Base-by-base conservation (phyloP, 2,888 invertebrate genomes). In the Melieria picta region DNA sequence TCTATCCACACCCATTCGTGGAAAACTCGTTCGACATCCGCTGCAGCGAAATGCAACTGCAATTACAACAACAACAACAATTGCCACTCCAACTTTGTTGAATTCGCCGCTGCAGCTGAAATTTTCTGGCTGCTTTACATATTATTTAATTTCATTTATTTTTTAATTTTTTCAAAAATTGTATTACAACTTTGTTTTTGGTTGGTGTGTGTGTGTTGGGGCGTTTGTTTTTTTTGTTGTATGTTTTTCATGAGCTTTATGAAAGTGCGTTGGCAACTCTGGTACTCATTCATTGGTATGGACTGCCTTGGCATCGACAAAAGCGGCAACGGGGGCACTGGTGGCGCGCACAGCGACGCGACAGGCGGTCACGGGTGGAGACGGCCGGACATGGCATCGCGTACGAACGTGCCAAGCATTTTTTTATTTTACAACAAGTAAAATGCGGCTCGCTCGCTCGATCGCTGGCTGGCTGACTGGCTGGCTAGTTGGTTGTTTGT, bases 21-120 rank as follows among this genome's bases (percentile, higher is more conserved):
- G 77, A 80, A 81, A 79, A 80, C 79, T 80, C 77, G 80, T 79
- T 77, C 77, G 75, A 76, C 77, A 77, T 79, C 78, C 77, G 78
- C 77, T 74, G 77, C 75, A 74, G 73, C 74, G 75, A 75, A 73
- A 74, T 42, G 65, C 65, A 60, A 66, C 74, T 72, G 68, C 55
- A 65, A 68, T 65, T 73, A 16, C 65, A 65, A 52, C 67, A 60
- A 63, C 70, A 69, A 57, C 72, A 70, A 63, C 72, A 45, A 50
- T 69, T 65, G 50, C 67, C 69, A 65, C 72, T 69, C 48, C 77
- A 78, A 68, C 73, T 76, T 69, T 30, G 9, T 16, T 57, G 57
- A 67, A 58, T 67, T 69, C 46, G 63, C 66, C 52, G 65, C 50
- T 45, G n/a, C 47, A 16, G 30, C 30, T 30, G 30, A 30, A 30